Evolutionary conservation across 2,113 vertebrate species (phyloP), one percentile per base, ranked within the genome.

Genomic region (Syngnathus floridae): DNA sequence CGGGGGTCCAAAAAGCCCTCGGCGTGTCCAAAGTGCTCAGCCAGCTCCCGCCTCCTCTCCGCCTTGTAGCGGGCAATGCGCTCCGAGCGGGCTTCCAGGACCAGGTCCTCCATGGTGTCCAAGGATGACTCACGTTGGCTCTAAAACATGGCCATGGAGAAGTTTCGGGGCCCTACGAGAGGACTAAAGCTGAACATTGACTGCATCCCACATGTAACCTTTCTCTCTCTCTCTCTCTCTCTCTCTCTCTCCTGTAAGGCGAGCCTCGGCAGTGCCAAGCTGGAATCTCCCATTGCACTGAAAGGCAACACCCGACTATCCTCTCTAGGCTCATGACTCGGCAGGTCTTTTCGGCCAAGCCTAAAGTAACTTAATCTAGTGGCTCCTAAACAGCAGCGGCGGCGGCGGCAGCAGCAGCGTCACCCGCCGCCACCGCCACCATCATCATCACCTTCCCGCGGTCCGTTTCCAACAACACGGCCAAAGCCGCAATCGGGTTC

Each of bases 31-130:
- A 76, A 91, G 48, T 80, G 85, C 17, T 91, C 88, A 0, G 88
- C 88, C 76, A 91, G 82, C 37, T 91, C 90, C 56, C 89, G 73
- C 65, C 90, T 78, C 74, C 92, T 83, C 82, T 92, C 91, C 0
- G 90, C 89, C 77, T 92, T 93, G 66, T 92, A 92, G 54, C 89
- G 88, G 54, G 91, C 90, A 0, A 92, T 92, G 36, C 90, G 83
- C 75, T 90, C 91, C 0, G 90, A 82, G 59, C 91, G 81, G 59
- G 91, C 80, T 79, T 91, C 91, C 68, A 83, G 76, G 22, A 70
- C 75, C 0, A 76, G 66, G 68, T 76, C 86, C 76, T 91, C 91
- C 75, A 87, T 75, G 2, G 58, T 21, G 10, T 88, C 82, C 78
- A 78, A 40, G 65, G 67, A 56, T 48, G 36, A 69, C 22, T 75